Percentiles rank a stretch among this genome's conserved stretches.
Conservation (phyloP, 2,113 vertebrate genomes). For the Neomonachus schauinslandi region DNA sequence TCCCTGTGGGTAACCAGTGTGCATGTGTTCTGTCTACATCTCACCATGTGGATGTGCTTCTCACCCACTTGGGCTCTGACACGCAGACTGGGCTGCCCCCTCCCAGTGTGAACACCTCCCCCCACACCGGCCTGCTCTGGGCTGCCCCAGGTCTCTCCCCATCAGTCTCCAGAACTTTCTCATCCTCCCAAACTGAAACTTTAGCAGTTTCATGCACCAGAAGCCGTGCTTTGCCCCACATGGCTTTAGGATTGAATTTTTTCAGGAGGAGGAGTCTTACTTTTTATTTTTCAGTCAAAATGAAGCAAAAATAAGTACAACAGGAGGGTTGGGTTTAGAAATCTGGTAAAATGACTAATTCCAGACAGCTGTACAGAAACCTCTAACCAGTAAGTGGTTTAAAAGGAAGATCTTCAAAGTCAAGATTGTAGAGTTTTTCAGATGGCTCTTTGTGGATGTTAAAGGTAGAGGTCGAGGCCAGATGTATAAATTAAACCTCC, state of each 20-base stretch:
- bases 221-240: not conserved
- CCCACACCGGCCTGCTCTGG: fast-evolving
- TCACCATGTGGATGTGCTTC: not conserved
- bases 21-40: not conserved
- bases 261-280: not conserved
- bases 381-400: not conserved
- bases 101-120: not conserved
- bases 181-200: too few species aligned
- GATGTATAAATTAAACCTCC: not conserved
- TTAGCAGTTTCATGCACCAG: not conserved
- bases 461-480: not conserved
- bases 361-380: not conserved
- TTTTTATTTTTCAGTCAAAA: not conserved
- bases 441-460: not conserved
- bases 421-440: not conserved
- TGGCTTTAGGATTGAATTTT: not conserved
- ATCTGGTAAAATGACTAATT: not conserved
- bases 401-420: not conserved
- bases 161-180: too few species aligned
- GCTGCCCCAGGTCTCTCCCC: not conserved
- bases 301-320: not conserved
- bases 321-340: not conserved
- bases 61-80: not conserved
- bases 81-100: not conserved
- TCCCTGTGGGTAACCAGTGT: not conserved